phyloP scores from a whole-genome alignment of 1,140 invertebrate species.

The Listronotus bonariensis region DNA sequence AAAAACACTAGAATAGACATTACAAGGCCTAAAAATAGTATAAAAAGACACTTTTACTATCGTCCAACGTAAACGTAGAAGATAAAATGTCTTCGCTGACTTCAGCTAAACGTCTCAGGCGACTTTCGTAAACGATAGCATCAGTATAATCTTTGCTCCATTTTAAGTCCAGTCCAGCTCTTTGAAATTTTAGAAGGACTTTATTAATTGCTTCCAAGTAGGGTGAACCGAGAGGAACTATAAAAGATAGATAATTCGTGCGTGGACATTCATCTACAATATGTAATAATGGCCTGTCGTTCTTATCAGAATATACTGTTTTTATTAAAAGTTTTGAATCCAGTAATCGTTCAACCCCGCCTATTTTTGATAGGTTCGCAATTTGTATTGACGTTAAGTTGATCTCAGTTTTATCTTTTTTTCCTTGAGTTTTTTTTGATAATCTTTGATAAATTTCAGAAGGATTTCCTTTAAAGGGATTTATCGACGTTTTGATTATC shows the following conservation, averaged over 20 bases:
- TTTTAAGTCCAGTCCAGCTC: constrained; percentile 18
- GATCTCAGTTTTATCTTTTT: neutral
- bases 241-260: constrained; percentile 39
- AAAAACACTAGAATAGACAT: no score
- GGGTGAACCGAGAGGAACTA: constrained; percentile 42
- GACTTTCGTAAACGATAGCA: constrained; percentile 4
- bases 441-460: constrained; percentile 13
- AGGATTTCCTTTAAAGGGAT: constrained; percentile 16
- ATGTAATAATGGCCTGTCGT: constrained; percentile 34
- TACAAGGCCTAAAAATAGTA: no score
- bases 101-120: neutral
- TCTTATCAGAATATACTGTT: constrained; percentile 19
- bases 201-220: constrained; percentile 27
- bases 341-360: constrained; percentile 14
- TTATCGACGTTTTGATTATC: constrained; percentile 13
- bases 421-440: constrained; percentile 5
- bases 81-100: neutral
- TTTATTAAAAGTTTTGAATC: constrained; percentile 15
- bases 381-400: constrained; percentile 17
- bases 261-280: constrained; percentile 43
- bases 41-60: constrained; percentile 6
- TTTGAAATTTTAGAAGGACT: constrained; percentile 4
- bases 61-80: constrained; percentile 24
- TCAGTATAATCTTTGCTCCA: constrained; percentile 18
- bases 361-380: constrained; percentile 3